phyloP scores from a whole-genome alignment of 1,140 invertebrate species.

The Zaprionus davidi region DNA sequence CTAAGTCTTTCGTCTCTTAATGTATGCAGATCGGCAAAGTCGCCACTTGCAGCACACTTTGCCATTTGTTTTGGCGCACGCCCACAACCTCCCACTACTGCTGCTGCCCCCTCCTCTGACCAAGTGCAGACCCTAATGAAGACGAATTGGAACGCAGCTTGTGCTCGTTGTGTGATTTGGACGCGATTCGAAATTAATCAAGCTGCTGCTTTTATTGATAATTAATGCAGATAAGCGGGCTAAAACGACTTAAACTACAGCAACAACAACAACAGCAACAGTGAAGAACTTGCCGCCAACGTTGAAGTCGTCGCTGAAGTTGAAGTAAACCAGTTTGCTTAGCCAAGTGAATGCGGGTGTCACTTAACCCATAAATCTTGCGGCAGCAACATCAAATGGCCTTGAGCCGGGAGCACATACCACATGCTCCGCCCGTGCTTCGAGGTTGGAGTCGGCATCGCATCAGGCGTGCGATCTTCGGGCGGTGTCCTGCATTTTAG shows the following conservation, averaged over 20 bases:
- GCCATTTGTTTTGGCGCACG: conserved; percentile 54
- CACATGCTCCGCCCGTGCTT: conserved; percentile 21
- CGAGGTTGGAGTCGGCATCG: conserved; percentile 1
- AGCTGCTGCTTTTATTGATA: conserved; percentile 62
- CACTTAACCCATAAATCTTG: conserved; percentile 75
- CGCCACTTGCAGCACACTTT: conserved; percentile 76
- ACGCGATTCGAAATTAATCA: conserved; percentile 67
- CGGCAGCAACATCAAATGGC: conserved; percentile 49
- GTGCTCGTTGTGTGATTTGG: conserved; percentile 9
- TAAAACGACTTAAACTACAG: conserved; percentile 35
- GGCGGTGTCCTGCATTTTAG: conserved; percentile 57
- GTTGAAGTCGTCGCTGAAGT: conserved; percentile 27
- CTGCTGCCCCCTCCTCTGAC: background rate
- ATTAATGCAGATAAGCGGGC: conserved; percentile 78
- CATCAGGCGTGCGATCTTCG: conserved; percentile 3
- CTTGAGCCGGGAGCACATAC: conserved; percentile 46
- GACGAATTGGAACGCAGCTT: conserved; percentile 53
- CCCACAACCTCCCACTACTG: conserved; percentile 29
- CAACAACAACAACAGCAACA: conserved; percentile 10
- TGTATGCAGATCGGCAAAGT: conserved; percentile 56
- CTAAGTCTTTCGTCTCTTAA: conserved; percentile 63
- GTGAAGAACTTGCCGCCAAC: conserved; percentile 47
- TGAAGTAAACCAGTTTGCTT: conserved; percentile 69
- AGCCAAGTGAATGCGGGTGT: conserved; percentile 67
- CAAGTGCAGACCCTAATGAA: conserved; percentile 77